Conservation (phyloP, 2,113 vertebrate genomes). For the Sminthopsis crassicaudata region DNA sequence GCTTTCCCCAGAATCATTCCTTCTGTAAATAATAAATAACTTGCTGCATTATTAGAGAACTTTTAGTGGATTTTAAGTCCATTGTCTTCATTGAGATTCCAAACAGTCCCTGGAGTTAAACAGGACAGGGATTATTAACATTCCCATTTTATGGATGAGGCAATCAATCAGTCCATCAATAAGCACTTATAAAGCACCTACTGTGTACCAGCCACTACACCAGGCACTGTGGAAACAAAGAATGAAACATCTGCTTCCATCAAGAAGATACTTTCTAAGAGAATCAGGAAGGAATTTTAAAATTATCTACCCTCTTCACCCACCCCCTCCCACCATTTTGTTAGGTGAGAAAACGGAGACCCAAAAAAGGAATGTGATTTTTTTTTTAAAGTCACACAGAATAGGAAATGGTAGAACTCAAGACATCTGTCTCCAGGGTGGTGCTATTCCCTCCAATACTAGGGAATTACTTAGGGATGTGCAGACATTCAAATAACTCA, state of each 20-base stretch:
- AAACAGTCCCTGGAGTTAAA: neutral
- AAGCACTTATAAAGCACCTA: neutral
- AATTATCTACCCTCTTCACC: neutral
- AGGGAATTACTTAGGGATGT: too few relatives aligned
- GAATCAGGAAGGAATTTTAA: neutral
- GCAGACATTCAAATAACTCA: neutral
- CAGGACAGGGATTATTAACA: neutral
- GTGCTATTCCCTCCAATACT: neutral
- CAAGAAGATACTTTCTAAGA: neutral
- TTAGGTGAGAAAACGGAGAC: neutral
- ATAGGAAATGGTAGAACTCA: neutral
- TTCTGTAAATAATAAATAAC: slow-evolving; percentile 39
- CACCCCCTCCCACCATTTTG: neutral
- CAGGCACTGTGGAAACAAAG: neutral
- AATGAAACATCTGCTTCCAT: neutral
- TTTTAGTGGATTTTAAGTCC: neutral
- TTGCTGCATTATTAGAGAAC: neutral
- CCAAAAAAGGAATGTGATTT: neutral
- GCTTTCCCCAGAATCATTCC: neutral
- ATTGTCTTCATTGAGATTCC: slow-evolving; percentile 44
- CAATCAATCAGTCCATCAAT: neutral
- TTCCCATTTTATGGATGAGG: neutral
- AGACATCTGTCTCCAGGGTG: neutral
- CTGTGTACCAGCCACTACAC: neutral
- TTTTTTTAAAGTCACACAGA: neutral